Base-by-base conservation (phyloP, 2,113 vertebrate genomes). In the Macroglossus sobrinus region DNA sequence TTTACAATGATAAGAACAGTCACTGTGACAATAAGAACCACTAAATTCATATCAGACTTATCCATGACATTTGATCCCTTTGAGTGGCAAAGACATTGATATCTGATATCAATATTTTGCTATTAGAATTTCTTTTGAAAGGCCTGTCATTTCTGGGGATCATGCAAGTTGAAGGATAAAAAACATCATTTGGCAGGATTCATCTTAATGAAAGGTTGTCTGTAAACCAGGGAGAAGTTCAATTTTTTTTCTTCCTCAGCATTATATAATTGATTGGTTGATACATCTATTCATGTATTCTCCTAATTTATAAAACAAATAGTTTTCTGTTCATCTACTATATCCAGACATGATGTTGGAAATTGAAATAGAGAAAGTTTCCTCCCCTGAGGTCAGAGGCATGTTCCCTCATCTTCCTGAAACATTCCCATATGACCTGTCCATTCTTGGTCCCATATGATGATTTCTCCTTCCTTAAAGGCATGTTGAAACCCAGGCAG, bases 121-220 rank as follows among this genome's bases (percentile, higher is more conserved):
- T 57, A 5, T 22, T 94, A 71, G 40, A 95, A 63, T 93, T 79
- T 91, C 69, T 92, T 91, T 40, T 63, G 53, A 24, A 79, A 89
- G 93, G 71, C 5, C 5, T 80, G 9, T 75, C 63, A 59, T 84
- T 95, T 75, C 45, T 69, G 6, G 57, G 68, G 35, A 26, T 22
- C 33, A 61, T 21, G 55, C 7, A 53, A 72, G 21, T 26, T 91
- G 68, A 59, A 74, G 38, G 43, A 68, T 76, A 78, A 57, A 78
- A 81, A 26, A 28, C 33, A 74, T 26, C 28, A 88, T n/a, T 75
- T 55, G 43, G 47, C n/a, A 75, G 45, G 38, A 79, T 38, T 90
- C 75, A 63, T 87, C 30, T 76, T 63, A 80, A 81, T 18, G 30
- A 71, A 76, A 50, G 33, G n/a, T 80, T 66, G 12, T n/a, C 7